Conservation (phyloP, 2,888 invertebrate genomes). For the Leptothorax acervorum region DNA sequence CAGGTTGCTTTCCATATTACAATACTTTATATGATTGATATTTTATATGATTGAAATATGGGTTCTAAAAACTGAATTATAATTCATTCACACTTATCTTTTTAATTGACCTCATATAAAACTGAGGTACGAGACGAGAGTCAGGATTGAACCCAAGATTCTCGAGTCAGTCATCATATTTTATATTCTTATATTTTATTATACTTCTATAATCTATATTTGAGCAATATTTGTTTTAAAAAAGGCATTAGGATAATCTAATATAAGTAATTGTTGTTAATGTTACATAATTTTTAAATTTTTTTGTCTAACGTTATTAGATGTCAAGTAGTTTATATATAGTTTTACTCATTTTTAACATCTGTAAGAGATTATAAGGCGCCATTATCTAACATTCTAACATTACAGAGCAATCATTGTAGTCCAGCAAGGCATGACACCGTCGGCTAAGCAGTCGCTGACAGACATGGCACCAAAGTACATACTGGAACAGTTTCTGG, state of each 20-base stretch:
- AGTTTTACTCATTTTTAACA: not conserved
- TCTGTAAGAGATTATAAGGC: not conserved
- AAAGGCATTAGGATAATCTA: not conserved
- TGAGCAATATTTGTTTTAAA: not conserved
- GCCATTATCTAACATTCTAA: not conserved
- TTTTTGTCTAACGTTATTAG: not conserved
- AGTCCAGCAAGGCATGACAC: constrained; percentile 99
- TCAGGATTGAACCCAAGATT: not conserved
- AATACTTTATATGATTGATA: not conserved
- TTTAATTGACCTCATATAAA: not conserved
- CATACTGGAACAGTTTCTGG: constrained; percentile 97
- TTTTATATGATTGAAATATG: not conserved
- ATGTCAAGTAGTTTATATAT: not conserved
- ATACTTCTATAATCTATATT: not conserved
- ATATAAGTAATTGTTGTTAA: not conserved
- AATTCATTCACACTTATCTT: not conserved
- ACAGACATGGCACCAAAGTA: constrained; percentile 99
- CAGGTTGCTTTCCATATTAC: constrained; percentile 74
- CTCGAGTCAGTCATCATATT: not conserved
- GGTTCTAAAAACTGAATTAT: not conserved
- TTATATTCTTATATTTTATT: not conserved
- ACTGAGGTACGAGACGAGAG: not conserved
- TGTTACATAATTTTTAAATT: not conserved
- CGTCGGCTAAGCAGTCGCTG: constrained; percentile 98
- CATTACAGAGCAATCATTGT: constrained; percentile 96